Conservation (phyloP, 2,113 vertebrate species). For the Merops nubicus region DNA sequence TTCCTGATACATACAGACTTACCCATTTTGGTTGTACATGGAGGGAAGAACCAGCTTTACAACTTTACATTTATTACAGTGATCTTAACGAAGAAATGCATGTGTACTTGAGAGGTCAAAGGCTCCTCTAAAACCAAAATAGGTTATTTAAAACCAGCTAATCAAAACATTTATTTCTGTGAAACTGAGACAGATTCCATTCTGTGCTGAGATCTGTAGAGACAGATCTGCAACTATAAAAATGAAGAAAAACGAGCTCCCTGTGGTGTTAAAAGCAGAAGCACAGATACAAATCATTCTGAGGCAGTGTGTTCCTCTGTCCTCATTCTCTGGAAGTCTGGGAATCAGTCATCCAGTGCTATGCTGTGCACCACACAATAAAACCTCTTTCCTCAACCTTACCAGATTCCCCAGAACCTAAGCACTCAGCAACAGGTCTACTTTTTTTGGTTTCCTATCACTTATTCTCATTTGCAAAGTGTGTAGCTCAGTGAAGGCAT, state of each 20-base stretch:
- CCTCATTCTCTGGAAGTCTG: neutral
- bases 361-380: neutral
- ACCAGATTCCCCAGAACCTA: neutral
- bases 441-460: neutral
- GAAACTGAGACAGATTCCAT: neutral
- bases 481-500: neutral
- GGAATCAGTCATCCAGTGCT: neutral
- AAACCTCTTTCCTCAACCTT: neutral
- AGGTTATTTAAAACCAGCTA: neutral
- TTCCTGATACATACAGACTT: neutral
- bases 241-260: neutral
- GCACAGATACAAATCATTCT: neutral
- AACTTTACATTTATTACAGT: neutral
- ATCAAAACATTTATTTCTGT: neutral
- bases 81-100: neutral
- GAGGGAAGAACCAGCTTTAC: neutral
- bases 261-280: neutral
- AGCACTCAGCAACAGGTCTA: neutral
- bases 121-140: neutral
- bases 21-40: neutral
- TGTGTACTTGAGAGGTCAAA: neutral
- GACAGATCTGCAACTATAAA: neutral
- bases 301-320: neutral
- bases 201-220: neutral
- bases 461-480: neutral